Conservation (phyloP, 2,888 invertebrate species). For the Lycaena phlaeas region DNA sequence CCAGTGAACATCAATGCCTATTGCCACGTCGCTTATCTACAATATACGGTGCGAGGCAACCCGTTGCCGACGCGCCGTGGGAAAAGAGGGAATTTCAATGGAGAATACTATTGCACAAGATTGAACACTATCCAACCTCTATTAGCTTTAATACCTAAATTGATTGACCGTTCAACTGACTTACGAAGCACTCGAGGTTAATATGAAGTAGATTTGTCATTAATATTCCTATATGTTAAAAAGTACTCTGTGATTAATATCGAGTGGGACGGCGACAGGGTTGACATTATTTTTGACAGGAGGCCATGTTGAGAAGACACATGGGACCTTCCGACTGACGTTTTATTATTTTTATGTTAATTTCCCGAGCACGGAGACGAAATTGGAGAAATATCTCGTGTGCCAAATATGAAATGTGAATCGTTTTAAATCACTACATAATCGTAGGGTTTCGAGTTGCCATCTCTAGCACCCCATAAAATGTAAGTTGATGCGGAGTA, state of each 20-base stretch:
- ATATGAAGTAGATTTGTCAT: too few relatives aligned
- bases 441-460: slow-evolving; percentile 16
- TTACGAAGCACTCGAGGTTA: background rate
- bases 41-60: slow-evolving; percentile 42
- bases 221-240: too few relatives aligned
- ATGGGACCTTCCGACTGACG: slow-evolving; percentile 42
- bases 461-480: slow-evolving; percentile 33
- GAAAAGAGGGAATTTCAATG: slow-evolving; percentile 41
- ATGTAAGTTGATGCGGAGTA: slow-evolving; percentile 34
- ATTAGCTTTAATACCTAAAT: background rate
- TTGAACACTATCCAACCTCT: slow-evolving; percentile 13
- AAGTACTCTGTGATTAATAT: slow-evolving; percentile 25
- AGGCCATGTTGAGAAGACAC: slow-evolving; percentile 32
- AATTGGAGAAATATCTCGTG: slow-evolving; percentile 23
- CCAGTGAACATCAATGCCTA: slow-evolving; percentile 66
- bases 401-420: slow-evolving; percentile 15
- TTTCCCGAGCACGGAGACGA: slow-evolving; percentile 37
- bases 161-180: background rate
- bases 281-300: slow-evolving; percentile 50
- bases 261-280: slow-evolving; percentile 30
- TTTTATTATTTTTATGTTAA: slow-evolving; percentile 66
- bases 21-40: slow-evolving; percentile 66
- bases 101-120: slow-evolving; percentile 35
- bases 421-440: slow-evolving; percentile 7
- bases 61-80: slow-evolving; percentile 24